These are phyloP conservation scores for Lissocephala sabroskyi DNA, from an alignment of 2,888 invertebrate species.

Conservation along the genomic window DNA sequence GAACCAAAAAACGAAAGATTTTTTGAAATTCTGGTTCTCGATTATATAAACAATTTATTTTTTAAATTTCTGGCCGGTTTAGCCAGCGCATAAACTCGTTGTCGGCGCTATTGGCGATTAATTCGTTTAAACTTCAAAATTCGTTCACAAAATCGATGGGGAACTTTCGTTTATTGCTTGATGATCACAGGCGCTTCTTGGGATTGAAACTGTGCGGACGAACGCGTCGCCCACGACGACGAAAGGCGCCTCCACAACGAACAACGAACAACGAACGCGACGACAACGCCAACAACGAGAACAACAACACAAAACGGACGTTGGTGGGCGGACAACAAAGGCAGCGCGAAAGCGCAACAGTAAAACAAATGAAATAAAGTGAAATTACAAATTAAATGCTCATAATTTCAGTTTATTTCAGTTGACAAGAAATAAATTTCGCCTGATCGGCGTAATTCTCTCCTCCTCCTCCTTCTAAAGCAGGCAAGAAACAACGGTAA, in stretches of 20 bases:
- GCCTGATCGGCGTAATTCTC: no score
- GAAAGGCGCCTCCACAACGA: conserved; percentile 50
- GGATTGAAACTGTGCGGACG: conserved; percentile 45
- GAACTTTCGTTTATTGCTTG: conserved; percentile 18
- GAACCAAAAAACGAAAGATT: conserved; percentile 45
- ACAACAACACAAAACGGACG: conserved; percentile 19
- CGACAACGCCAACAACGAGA: conserved; percentile 7
- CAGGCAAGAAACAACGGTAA: conserved; percentile 9
- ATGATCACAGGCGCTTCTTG: conserved; percentile 45
- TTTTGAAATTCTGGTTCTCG: conserved; percentile 12
- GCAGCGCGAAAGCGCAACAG: conserved; percentile 7
- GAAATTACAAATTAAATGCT: conserved; percentile 41
- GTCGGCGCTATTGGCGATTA: conserved; percentile 6
- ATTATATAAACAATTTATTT: conserved; percentile 27
- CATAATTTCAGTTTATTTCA: conserved; percentile 49
- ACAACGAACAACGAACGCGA: conserved; percentile 18
- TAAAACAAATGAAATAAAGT: conserved; percentile 42
- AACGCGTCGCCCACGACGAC: conserved; percentile 35
- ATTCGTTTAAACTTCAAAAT: neutral
- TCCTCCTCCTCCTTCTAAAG: neutral
- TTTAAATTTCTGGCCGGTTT: conserved; percentile 10
- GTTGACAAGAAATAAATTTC: no score
- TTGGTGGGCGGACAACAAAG: conserved; percentile 15
- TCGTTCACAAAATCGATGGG: no score
- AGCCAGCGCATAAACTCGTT: no score